Evolutionary conservation across 2,888 invertebrate genomes (phyloP).

Genomic region (Melanargia galathea): DNA sequence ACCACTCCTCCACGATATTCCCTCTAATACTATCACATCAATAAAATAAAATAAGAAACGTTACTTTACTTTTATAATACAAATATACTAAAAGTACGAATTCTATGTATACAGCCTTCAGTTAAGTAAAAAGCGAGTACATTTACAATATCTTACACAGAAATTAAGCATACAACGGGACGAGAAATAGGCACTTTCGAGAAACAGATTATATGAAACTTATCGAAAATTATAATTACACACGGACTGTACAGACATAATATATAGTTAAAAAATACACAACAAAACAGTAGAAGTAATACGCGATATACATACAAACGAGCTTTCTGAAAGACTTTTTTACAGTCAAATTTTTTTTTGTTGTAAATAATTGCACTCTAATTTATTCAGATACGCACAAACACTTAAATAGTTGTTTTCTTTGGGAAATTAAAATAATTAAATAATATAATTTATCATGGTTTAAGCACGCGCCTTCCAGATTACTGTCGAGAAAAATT

Average conservation of each 20-base stretch:
- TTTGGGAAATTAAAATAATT: constrained; percentile 69
- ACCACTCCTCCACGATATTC: constrained; percentile 34
- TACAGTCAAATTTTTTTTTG: constrained; percentile 53
- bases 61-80: constrained; percentile 52
- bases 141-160: constrained; percentile 77
- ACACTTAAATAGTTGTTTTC: constrained; percentile 67
- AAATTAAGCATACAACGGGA: constrained; percentile 64
- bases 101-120: constrained; percentile 68
- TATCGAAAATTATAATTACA: constrained; percentile 60
- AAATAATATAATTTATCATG: constrained; percentile 61
- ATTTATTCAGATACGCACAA: constrained; percentile 57
- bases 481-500: constrained; percentile 50
- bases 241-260: constrained; percentile 62
- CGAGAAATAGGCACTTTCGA: constrained; percentile 75
- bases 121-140: constrained; percentile 60
- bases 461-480: constrained; percentile 55
- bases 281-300: constrained; percentile 53
- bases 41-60: constrained; percentile 54
- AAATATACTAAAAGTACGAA: constrained; percentile 57
- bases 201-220: constrained; percentile 60
- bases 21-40: constrained; percentile 58
- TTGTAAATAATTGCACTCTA: constrained; percentile 65
- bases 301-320: constrained; percentile 70
- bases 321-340: constrained; percentile 53
- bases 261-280: constrained; percentile 46